Percentiles rank a stretch among this genome's conserved stretches.
These are phyloP conservation scores for Phoxinus phoxinus DNA, from an alignment of 2,113 vertebrate genomes.

Conservation along the genomic window DNA sequence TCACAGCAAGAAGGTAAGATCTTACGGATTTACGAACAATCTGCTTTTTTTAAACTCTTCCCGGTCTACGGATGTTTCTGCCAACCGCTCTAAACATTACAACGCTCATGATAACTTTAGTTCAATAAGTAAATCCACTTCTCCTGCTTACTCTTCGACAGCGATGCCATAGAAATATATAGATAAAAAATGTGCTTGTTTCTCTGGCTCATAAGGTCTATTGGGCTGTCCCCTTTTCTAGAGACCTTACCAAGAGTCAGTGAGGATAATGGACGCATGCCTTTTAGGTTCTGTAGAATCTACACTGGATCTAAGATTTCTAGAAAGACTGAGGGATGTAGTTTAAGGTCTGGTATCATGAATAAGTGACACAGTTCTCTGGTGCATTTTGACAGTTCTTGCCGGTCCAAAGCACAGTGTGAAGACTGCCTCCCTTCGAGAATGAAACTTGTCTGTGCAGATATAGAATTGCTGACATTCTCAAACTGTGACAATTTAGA, in stretches of 20 bases:
- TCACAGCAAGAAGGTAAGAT: no score
- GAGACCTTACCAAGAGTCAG: neutral
- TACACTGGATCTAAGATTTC: neutral
- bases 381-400: neutral
- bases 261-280: no score
- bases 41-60: no score
- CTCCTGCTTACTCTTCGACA: no score
- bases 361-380: neutral
- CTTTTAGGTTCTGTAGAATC: neutral
- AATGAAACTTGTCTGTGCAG: neutral
- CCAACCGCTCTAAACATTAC: no score
- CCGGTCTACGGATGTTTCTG: no score
- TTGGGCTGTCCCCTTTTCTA: neutral
- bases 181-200: no score
- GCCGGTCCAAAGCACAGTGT: neutral
- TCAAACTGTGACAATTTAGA: neutral
- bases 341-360: neutral
- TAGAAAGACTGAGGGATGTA: neutral
- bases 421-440: neutral
- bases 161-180: no score
- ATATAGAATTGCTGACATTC: conserved; percentile 15
- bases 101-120: no score
- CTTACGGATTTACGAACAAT: no score
- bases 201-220: no score
- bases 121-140: no score